Evolutionary conservation across 2,797 vertebrate species (phyloP).

Genomic region (Centropyge bicolor): DNA sequence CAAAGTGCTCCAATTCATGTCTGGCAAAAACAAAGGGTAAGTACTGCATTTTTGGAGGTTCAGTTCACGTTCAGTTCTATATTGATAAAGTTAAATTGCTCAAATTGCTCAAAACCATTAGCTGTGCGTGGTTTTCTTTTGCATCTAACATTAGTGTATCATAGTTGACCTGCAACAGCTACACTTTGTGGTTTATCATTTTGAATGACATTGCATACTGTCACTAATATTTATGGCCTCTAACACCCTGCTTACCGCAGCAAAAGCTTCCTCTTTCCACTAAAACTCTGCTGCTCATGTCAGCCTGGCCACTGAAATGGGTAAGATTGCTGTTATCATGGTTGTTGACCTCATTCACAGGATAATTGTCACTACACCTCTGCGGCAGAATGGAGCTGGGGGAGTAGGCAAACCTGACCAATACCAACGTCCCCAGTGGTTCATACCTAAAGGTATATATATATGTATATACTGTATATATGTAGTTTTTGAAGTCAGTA

Average conservation of each 20-base stretch:
- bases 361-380: conserved; percentile 84
- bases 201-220: not conserved
- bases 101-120: not conserved
- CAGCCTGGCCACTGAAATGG: not conserved
- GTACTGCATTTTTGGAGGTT: conserved; percentile 8
- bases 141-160: not conserved
- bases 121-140: not conserved
- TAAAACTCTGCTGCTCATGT: not conserved
- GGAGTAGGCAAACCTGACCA: conserved; percentile 69
- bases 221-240: not conserved
- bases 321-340: no score
- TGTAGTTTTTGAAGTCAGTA: not conserved
- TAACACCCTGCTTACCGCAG: not conserved
- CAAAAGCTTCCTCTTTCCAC: accelerated
- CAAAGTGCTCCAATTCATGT: conserved; percentile 73
- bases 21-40: conserved; percentile 68
- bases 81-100: not conserved
- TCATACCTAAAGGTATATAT: conserved; percentile 52
- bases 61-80: no score
- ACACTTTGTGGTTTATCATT: not conserved
- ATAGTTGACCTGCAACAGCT: not conserved
- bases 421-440: conserved; percentile 25
- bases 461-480: no score
- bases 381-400: conserved; percentile 79
- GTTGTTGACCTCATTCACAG: conserved; percentile 62